phyloP scores from a whole-genome alignment of 2,888 invertebrate genomes.

The Mythimna loreyi region DNA sequence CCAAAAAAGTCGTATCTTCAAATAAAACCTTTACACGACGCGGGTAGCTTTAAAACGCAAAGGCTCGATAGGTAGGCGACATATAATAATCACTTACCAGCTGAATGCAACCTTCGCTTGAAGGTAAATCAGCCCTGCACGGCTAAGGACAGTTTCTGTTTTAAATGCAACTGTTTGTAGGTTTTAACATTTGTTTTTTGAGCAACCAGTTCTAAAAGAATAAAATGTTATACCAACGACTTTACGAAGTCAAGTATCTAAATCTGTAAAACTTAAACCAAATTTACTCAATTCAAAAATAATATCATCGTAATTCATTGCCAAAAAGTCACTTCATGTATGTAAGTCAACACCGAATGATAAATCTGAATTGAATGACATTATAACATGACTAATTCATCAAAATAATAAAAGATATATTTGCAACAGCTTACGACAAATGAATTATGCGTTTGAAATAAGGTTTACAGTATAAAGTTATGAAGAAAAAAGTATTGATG shows the following conservation, averaged over 20 bases:
- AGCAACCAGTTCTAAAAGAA: conserved; percentile 11
- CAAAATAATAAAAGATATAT: conserved; percentile 71
- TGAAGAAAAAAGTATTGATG: conserved; percentile 26
- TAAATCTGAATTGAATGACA: conserved; percentile 65
- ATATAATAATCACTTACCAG: conserved; percentile 75
- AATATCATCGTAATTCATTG: conserved; percentile 44
- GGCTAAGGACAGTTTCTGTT: conserved; percentile 37
- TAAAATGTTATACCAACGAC: background rate
- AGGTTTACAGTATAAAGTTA: conserved; percentile 17
- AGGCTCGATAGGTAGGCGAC: conserved; percentile 78
- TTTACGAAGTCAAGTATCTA: background rate
- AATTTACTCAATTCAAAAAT: conserved; percentile 38
- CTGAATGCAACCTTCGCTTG: conserved; percentile 42
- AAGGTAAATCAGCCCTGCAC: conserved; percentile 48
- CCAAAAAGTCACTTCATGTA: conserved; percentile 54
- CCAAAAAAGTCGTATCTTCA: conserved; percentile 64
- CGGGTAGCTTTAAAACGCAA: conserved; percentile 78
- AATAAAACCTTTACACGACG: conserved; percentile 70
- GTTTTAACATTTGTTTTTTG: conserved; percentile 16
- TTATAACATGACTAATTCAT: conserved; percentile 68
- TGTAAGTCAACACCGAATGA: conserved; percentile 65
- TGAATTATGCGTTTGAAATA: conserved; percentile 43
- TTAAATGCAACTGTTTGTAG: conserved; percentile 30
- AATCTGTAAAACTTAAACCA: conserved; percentile 11
- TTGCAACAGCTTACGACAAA: conserved; percentile 45